Evolutionary conservation across 2,113 vertebrate species (phyloP).

Genomic region (Calypte anna): DNA sequence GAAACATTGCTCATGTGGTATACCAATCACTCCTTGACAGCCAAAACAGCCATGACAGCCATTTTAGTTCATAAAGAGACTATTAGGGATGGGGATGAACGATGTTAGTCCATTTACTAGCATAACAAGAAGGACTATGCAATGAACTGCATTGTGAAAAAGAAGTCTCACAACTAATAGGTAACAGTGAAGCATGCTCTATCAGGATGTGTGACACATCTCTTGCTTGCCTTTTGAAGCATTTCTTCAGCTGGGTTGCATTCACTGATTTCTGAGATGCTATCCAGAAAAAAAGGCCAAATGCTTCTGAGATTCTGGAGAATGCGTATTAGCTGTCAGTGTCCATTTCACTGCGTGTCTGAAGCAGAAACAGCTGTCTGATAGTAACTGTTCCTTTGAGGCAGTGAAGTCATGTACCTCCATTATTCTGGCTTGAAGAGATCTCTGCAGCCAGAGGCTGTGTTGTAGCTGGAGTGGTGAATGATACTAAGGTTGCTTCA

Average conservation of each 20-base stretch:
- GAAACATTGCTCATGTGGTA: background rate
- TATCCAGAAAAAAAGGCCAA: background rate
- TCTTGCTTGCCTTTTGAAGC: background rate
- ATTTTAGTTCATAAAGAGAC: background rate
- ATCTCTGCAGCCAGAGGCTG: background rate
- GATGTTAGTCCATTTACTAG: background rate
- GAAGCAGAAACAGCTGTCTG: background rate
- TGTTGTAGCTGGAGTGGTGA: background rate
- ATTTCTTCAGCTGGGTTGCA: background rate
- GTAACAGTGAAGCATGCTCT: background rate
- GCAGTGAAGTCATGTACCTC: background rate
- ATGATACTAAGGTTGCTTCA: background rate
- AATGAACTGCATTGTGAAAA: background rate
- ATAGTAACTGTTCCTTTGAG: background rate
- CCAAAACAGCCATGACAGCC: background rate
- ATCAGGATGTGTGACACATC: background rate
- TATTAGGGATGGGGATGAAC: background rate
- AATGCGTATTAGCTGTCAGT: background rate
- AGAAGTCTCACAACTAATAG: background rate
- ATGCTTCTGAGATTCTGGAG: background rate
- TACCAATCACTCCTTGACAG: background rate
- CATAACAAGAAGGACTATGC: background rate
- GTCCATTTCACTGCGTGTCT: background rate
- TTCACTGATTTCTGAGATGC: background rate
- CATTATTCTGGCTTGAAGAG: accelerated